Evolutionary conservation across 2,113 vertebrate genomes (phyloP), one percentile per base, ranked within the genome.

Genomic region (Scortum barcoo): DNA sequence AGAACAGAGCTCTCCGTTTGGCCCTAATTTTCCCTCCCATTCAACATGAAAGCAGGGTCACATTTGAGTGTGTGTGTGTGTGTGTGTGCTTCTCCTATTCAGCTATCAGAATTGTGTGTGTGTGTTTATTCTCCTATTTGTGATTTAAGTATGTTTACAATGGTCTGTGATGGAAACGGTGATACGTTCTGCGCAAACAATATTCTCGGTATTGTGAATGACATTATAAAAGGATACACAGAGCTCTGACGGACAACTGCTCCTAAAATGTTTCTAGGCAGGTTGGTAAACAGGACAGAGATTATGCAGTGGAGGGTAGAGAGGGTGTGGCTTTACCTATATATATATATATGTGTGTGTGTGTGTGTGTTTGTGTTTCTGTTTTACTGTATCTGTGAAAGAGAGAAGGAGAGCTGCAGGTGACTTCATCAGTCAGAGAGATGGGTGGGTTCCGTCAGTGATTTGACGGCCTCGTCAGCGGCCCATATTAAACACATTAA

Each of bases 401-500:
- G 28, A 40, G 36, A 28, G 73, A 81, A 66, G 44, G 46, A 84
- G 77, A 77, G 78, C 81, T 50, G 60, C 81, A 76, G 86, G 89
- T 90, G 91, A 94, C 93, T 94, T 89, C 90, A 95, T 94, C 94
- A 91, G 90, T 95, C 94, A 92, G 88, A 72, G 62, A 79, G 84
- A 88, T 65, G 77, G 51, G 87, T 92, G 89, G 89, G 91, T 94
- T 90, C 89, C 72, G 87, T 89, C 89, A 74, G 86, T 91, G 92
- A n/a, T n/a, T n/a, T 89, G 92, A 93, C 91, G 82, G 91, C 91
- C 90, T 94, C 92, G 86, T 93, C 92, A 92, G 86, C 83, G 86
- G 93, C 93, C 91, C 93, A 92, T 95, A 95, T 95, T 94, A 95
- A 95, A 95, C 87, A 90, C 92, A 95, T 95, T 94, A 95, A 95